phyloP scores from a whole-genome alignment of 2,888 invertebrate species.

The Heteromyza rotundicornis region DNA sequence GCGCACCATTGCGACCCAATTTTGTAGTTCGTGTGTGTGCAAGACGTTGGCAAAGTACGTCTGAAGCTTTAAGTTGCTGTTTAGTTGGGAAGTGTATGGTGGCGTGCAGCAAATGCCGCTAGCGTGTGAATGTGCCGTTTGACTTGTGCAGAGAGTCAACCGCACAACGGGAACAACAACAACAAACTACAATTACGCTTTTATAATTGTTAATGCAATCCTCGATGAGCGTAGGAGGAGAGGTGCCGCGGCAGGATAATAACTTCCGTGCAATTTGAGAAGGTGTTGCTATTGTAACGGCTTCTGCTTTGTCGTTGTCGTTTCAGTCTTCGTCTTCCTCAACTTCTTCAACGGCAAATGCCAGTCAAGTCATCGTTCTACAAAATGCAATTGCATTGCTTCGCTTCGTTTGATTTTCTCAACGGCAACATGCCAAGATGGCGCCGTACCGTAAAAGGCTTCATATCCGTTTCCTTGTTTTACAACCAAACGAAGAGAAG shows the following conservation, averaged over 20 bases:
- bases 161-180: no score
- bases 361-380: neutral
- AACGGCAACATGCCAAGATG: neutral
- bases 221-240: neutral
- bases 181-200: constrained; percentile 26
- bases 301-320: neutral
- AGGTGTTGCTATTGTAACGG: neutral
- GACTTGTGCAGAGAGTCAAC: no score
- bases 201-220: neutral
- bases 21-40: no score
- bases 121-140: no score
- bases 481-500: no score
- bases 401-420: constrained; percentile 8
- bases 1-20: constrained; percentile 53
- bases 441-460: neutral
- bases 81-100: neutral
- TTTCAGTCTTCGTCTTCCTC: neutral
- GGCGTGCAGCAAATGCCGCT: no score
- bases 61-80: neutral
- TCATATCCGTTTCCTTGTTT: constrained; percentile 14
- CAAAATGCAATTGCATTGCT: constrained; percentile 13
- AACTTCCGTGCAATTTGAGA: neutral
- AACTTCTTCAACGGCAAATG: constrained; percentile 4
- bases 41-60: no score
- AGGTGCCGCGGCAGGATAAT: neutral